Base-by-base conservation (phyloP, 2,888 invertebrate genomes). In the Unio delphinus region DNA sequence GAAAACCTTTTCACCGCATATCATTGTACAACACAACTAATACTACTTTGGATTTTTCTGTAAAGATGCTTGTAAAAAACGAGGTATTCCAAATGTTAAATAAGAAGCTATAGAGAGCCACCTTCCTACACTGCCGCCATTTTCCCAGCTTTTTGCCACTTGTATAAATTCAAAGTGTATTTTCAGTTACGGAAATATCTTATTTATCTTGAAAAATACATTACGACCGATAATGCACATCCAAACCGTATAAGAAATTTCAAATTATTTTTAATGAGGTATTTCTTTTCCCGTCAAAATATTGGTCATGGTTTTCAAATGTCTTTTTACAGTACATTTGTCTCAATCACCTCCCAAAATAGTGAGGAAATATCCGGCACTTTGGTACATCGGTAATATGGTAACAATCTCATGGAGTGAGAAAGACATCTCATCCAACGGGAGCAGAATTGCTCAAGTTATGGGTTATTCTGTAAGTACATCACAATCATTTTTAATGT, bases 321-420 rank as follows among this genome's bases (percentile, higher is more conserved):
- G 5, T 65, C 62, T 23, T 30, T 45, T 72, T 78, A 3, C 70
- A 83, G 85, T 72, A 64, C 79, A 85, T 68, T 64, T 83, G 61
- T 69, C 77, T 64, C 72, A 71, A 34, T 55, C 72, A 26, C 28
- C 64, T 23, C 65, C 77, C 28, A 67, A 68, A 62, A 75, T 85
- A 28, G 64, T 62, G 26, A 75, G 84, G 55, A 64, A 70, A 26
- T 61, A 76, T 30, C 75, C 79, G 6, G 67, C 74, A 26, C 30
- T 78, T 4, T 85, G 85, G 85, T 55, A 68, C 5, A 63, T 74
- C 3, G 76, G 76, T 17, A 65, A 64, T 6, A 74, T 64, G 59
- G 83, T 81, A 7, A 69, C 65, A 7, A 70, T 74, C n/a, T 63
- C 61, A 11, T 83, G 82, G 81, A 72, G 75, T 23, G 23, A 60